Evolutionary conservation across 2,113 vertebrate genomes (phyloP).

Genomic region (Mus musculus): GRCm39 chr12:78642501-78643000

Average conservation of each 20-base stretch:
- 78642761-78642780: slow-evolving; percentile 6
- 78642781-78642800: slow-evolving; percentile 19
- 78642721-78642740: slow-evolving; percentile 47
- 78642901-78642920: background rate
- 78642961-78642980: background rate
- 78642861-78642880: background rate
- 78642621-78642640: background rate
- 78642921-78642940: background rate
- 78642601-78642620: background rate
- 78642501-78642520: background rate
- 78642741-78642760: slow-evolving; percentile 36
- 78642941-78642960: background rate
- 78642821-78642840: background rate
- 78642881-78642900: background rate
- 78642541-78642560: background rate
- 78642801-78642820: background rate
- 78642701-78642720: background rate
- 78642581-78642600: background rate
- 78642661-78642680: background rate
- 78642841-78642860: background rate
- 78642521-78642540: background rate
- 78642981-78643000: background rate
- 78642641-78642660: slow-evolving; percentile 46
- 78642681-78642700: slow-evolving; percentile 23
- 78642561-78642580: background rate